Evolutionary conservation across 2,113 vertebrate genomes (phyloP), one percentile per base, ranked within the genome.

Genomic region (Leiothrix lutea): DNA sequence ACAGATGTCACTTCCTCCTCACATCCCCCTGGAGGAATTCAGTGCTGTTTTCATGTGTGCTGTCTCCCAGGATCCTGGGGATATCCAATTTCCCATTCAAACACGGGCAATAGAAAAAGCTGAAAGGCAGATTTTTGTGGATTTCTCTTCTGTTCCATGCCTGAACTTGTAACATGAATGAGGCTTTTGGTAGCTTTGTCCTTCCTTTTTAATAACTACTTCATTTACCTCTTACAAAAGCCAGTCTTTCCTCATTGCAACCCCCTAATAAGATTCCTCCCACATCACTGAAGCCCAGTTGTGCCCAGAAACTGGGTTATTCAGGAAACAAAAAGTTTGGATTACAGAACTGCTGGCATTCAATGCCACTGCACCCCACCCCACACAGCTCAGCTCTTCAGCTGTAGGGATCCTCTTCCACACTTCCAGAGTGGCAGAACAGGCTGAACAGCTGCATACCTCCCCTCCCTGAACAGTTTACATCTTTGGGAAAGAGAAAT

Each of bases 81-180:
- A 90, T 94, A 97, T 97, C 95, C 93, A 96, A 80, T 97, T 96
- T 97, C 97, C 86, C 88, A 94, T 94, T 95, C 88, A 97, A 94
- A 95, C 7, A 8, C 40, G 19, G 22, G 91, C 92, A 93, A 95
- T 25, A 91, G 88, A 96, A 96, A 94, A 95, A 97, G 89, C 77
- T 94, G 91, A 94, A 97, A 96, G 92, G 92, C 83, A 96, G 78
- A 94, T 96, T 95, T 94, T 86, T 95, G 94, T 89, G 72, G 83
- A 94, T 94, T 96, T 96, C 92, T 92, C 81, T 69, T 92, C 88
- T 95, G 72, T 91, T 83, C 93, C 91, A 70, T 94, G 86, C 71
- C 94, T 54, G 7, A 97, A 95, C 88, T 93, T 91, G 92, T 73
- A 96, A 92, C 74, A 73, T 80, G 90, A 96, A 93, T 93, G 80